Conservation (phyloP, 2,113 vertebrate genomes). For the Brachyhypopomus occidentalis region DNA sequence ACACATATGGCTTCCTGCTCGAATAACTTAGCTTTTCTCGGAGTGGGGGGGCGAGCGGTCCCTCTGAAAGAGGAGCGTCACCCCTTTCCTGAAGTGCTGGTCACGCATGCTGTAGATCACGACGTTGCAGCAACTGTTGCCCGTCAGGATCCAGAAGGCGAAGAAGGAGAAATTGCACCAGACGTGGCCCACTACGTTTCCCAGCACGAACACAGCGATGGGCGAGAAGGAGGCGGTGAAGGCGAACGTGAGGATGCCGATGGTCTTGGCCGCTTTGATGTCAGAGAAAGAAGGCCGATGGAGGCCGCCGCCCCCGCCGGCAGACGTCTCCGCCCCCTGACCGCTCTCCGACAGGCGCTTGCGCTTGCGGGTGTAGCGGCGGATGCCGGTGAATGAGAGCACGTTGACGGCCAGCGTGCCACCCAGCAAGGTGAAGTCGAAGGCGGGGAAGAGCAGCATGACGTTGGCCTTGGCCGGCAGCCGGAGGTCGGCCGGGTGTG, state of each 20-base stretch:
- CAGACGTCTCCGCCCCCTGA: conserved; percentile 47
- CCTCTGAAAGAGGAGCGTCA: conserved; percentile 75
- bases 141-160: conserved; percentile 83
- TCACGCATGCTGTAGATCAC: conserved; percentile 82
- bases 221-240: conserved; percentile 81
- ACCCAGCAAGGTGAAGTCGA: conserved; percentile 78
- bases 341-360: conserved; percentile 75
- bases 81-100: conserved; percentile 79
- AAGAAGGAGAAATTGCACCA: conserved; percentile 87
- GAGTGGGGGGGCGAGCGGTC: conserved; percentile 60
- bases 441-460: conserved; percentile 79
- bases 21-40: conserved; percentile 65
- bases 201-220: conserved; percentile 80
- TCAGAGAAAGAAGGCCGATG: conserved; percentile 80
- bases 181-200: conserved; percentile 77
- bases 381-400: conserved; percentile 78
- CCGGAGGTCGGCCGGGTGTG: conserved; percentile 55
- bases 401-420: conserved; percentile 77
- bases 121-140: conserved; percentile 86
- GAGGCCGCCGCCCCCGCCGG: conserved; percentile 59
- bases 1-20: background rate
- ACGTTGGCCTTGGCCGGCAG: conserved; percentile 68
- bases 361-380: conserved; percentile 72
- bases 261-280: conserved; percentile 84
- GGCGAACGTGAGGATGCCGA: conserved; percentile 79